Evolutionary conservation across 2,797 vertebrate genomes (phyloP), one percentile per base, ranked within the genome.

Genomic region (Loriculus beryllinus): DNA sequence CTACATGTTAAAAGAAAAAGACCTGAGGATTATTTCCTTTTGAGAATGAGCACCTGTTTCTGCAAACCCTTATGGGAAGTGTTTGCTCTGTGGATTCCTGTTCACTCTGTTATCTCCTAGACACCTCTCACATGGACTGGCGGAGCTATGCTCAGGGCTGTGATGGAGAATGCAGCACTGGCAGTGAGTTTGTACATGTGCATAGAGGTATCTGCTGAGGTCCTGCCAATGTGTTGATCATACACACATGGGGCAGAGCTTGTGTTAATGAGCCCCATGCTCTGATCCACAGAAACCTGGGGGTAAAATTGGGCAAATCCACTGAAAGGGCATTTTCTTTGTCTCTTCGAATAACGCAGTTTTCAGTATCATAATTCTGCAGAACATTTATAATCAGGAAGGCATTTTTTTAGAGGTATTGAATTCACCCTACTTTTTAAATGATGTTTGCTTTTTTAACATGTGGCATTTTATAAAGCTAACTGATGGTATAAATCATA

Each of bases 211-310:
- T 31, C 48, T 54, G 18, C 59, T 57, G 52, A 15, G 43, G 14
- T 75, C 62, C 56, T 49, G 19, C 49, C 43, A 20, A 25, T 0
- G 0, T 22, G 7, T 57, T 40, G 31, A 7, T 74, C 47, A 15
- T 8, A 11, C 12, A 18, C 4, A 5, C 0, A 0, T 8, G 28
- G n/a, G 51, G 40, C 39, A 70, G 76, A 63, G 31, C 42, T 57
- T 47, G 22, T 0, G 2, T 47, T 28, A 47, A 23, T 12, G 31
- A 82, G 12, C 22, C 37, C 14, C 9, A 0, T 52, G 12, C 29
- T 74, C 26, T 29, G 5, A 37, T 76, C 59, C 35, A 33, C 47
- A 35, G 65, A 82, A 76, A 80, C 6, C 10, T 0, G 1, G 18
- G 21, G 16, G 3, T 43, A 26, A 76, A 84, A 33, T 8, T 8